Percentiles rank a stretch among this genome's conserved stretches.
phyloP scores from a whole-genome alignment of 92 coral and sea anemone genomes.

The Parazoanthus atlanticus region DNA sequence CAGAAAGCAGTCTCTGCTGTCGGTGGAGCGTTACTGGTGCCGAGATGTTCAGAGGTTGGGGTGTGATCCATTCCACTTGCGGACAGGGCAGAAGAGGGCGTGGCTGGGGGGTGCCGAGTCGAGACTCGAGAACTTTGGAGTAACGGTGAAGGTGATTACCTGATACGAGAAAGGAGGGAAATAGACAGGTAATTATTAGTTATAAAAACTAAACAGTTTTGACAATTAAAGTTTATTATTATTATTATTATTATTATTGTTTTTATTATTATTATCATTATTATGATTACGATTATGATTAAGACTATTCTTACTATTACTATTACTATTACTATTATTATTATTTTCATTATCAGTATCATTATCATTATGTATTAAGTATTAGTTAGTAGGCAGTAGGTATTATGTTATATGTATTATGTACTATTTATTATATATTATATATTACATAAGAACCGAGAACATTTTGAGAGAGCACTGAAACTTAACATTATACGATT shows the following conservation, averaged over 20 bases:
- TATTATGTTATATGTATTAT: no score
- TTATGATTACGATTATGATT: no score
- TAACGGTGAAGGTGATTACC: conserved; percentile 95
- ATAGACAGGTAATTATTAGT: background rate
- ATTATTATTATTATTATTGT: no score
- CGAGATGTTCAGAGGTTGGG: conserved; percentile 85
- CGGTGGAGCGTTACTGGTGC: conserved; percentile 78
- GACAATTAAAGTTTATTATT: background rate
- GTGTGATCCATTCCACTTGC: conserved; percentile 77
- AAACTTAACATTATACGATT: no score
- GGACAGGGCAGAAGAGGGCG: conserved; percentile 87
- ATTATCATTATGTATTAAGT: no score
- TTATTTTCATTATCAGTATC: no score
- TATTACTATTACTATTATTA: no score
- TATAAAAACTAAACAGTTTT: background rate
- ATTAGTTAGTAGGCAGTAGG: no score
- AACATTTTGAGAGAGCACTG: no score
- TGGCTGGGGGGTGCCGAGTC: conserved; percentile 87
- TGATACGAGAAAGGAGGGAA: conserved; percentile 5
- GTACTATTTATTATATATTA: no score
- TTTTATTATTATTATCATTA: no score
- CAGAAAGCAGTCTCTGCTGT: conserved; percentile 82
- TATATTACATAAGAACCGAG: no score
- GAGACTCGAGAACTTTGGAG: conserved; percentile 92
- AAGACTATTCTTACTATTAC: background rate